Conservation (phyloP, 2,797 vertebrate species). For the Anomalospiza imberbis region DNA sequence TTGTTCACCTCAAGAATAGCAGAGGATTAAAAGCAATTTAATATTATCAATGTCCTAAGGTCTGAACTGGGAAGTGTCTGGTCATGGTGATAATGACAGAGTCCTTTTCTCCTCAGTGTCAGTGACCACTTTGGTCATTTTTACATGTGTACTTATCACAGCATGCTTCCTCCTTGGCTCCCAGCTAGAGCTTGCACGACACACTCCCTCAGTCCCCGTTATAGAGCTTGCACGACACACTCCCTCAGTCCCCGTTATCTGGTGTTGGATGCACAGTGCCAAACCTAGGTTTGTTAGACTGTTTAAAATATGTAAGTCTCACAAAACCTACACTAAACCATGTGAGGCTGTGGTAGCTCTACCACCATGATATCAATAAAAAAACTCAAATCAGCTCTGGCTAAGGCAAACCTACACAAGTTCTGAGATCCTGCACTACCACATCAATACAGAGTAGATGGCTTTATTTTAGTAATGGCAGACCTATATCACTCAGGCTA, state of each 20-base stretch:
- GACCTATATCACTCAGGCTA: neutral
- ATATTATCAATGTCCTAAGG: rapidly evolving
- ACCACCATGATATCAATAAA: neutral
- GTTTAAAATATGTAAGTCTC: neutral
- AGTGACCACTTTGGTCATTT: neutral
- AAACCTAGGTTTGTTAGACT: neutral
- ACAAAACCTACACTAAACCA: neutral
- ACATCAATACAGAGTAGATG: neutral
- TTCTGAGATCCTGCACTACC: neutral
- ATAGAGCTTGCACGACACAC: neutral
- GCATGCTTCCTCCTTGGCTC: neutral
- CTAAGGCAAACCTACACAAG: neutral
- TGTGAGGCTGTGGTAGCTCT: neutral
- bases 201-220: neutral
- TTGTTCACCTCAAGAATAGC: neutral
- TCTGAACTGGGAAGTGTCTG: neutral
- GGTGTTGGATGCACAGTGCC: neutral
- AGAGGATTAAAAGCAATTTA: neutral
- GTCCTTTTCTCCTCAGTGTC: neutral
- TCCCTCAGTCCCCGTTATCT: neutral
- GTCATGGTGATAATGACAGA: neutral
- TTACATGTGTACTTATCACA: neutral
- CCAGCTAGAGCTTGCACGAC: neutral
- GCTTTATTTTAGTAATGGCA: neutral
- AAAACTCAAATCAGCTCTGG: neutral